Percentiles rank a stretch among this genome's conserved stretches.
These are phyloP conservation scores for Malurus alboscapulatus DNA, from an alignment of 2,113 vertebrate species.

Conservation along the genomic window DNA sequence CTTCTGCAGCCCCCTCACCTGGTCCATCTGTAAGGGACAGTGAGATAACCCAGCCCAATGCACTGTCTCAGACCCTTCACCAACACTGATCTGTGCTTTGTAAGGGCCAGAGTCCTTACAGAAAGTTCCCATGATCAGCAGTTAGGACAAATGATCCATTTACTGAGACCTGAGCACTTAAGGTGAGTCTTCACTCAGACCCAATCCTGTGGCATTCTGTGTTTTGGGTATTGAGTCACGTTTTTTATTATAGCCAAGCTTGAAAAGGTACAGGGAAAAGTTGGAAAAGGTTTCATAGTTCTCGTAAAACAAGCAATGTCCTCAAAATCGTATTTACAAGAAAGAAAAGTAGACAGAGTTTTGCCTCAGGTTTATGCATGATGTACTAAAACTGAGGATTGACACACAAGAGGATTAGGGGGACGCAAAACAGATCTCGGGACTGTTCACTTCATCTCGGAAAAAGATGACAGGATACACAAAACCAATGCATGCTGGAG, in stretches of 20 bases:
- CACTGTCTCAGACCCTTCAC: neutral
- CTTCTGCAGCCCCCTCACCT: neutral
- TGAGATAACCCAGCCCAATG: rapidly evolving
- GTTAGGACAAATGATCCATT: neutral
- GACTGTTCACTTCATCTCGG: conserved; percentile 39
- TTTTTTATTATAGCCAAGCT: neutral
- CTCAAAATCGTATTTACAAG: neutral
- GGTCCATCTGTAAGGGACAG: neutral
- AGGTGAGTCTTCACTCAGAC: neutral
- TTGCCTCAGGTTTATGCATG: neutral
- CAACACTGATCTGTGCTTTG: neutral
- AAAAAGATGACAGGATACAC: conserved; percentile 37
- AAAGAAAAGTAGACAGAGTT: neutral
- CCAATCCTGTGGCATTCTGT: neutral
- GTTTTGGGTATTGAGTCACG: neutral
- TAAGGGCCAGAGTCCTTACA: neutral
- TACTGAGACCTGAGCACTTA: neutral
- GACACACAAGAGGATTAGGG: neutral
- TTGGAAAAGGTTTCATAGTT: neutral
- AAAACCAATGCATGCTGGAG: neutral
- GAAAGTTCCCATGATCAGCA: neutral
- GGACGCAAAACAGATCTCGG: neutral
- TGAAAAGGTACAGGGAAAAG: neutral
- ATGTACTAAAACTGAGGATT: neutral
- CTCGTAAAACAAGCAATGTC: neutral